Evolutionary conservation across 2,113 vertebrate species (phyloP).

Genomic region (Steatornis caripensis): DNA sequence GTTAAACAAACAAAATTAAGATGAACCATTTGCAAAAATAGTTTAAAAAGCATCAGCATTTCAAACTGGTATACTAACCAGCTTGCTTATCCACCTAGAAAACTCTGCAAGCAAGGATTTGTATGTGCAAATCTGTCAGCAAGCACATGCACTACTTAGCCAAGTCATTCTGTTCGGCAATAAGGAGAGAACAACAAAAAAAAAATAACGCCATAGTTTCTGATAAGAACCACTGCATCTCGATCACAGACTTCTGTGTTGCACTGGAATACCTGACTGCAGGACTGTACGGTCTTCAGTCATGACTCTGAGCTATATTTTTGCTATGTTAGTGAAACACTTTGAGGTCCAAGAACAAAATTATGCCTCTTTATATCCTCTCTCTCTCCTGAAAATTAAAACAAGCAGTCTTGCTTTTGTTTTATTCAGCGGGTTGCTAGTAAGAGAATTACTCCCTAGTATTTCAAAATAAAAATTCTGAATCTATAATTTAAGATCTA

Average conservation of each 20-base stretch:
- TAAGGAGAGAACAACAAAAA: neutral
- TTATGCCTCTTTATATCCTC: neutral
- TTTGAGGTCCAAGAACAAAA: neutral
- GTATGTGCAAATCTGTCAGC: neutral
- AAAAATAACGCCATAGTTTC: accelerated
- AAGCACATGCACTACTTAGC: neutral
- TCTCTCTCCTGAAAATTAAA: neutral
- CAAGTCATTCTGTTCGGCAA: neutral
- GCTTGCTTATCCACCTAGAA: neutral
- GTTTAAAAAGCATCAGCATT: neutral
- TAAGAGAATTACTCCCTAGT: neutral
- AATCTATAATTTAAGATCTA: neutral
- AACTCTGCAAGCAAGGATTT: neutral
- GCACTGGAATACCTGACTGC: neutral
- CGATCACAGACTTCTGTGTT: neutral
- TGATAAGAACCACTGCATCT: neutral
- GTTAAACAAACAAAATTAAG: neutral
- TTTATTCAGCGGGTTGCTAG: neutral
- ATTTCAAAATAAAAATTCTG: neutral
- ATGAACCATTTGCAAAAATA: neutral
- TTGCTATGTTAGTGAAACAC: neutral
- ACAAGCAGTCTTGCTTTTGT: accelerated
- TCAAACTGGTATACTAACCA: neutral
- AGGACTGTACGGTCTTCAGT: neutral
- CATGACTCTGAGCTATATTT: neutral